Base-by-base conservation (phyloP, 2,113 vertebrate genomes). In the Dendropsophus ebraccatus region DNA sequence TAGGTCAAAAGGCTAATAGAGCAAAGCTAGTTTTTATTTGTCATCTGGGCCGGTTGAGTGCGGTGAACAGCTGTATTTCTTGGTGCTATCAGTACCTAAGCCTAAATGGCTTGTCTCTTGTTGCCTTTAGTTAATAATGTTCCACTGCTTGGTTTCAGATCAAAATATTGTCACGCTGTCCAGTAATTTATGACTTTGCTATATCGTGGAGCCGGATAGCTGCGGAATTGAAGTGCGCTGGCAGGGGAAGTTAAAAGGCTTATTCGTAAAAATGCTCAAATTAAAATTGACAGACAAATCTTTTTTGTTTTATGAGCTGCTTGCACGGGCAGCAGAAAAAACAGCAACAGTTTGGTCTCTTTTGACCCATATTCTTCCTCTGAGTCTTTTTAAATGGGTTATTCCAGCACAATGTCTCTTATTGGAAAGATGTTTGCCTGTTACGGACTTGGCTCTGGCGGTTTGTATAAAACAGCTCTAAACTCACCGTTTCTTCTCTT, bases 241-340 rank as follows among this genome's bases (percentile, higher is more conserved):
- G 67, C 77, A 86, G 69, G 77, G 54, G 67, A 86, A 81, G 77
- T 86, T 86, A 81, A 86, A 81, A 81, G 65, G 85, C 85, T 81
- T 79, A 86, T 86, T 86, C 85, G 69, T 78, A 81, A 81, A 86
- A 86, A 86, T 73, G 85, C 45, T 86, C 85, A 86, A 86, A 86
- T 86, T 86, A 86, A 86, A 86, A 86, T 86, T 86, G 85, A 86
- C 85, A 86, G 85, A 86, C 77, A 86, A 86, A 86, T 86, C 85
- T 86, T 81, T 86, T 86, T 86, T 86, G 85, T 86, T 86, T 86
- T 86, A 86, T 86, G 78, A 77, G 85, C 78, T 86, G 85, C 85
- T 86, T 62, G 77, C 35, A 62, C 35, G 85, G 85, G 85, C 85
- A 86, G 65, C 49, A 74, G 78, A 81, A 80, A 41, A 52, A 86